These are phyloP conservation scores for Trissonchulus sp. DNA, from an alignment of 2,888 invertebrate species.

Conservation along the genomic window DNA sequence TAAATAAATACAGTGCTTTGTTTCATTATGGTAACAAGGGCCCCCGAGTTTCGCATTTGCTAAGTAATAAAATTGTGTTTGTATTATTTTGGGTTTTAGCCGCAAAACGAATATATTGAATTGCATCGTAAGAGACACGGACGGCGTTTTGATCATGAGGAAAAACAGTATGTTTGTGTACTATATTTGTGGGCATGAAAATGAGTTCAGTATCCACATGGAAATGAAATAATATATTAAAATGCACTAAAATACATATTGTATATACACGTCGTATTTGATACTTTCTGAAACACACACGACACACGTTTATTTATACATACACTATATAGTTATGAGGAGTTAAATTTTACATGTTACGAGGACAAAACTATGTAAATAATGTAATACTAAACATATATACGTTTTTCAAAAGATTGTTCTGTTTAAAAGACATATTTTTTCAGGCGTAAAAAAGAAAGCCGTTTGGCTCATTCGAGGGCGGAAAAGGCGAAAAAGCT, in stretches of 20 bases:
- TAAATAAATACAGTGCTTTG: too few species aligned
- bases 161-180: slow-evolving; percentile 63
- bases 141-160: slow-evolving; percentile 92
- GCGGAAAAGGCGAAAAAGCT: slow-evolving; percentile 84
- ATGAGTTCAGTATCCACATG: background rate
- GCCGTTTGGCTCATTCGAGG: slow-evolving; percentile 82
- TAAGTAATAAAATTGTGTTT: too few species aligned
- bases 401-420: background rate
- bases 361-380: too few species aligned
- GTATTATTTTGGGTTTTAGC: slow-evolving; percentile 58
- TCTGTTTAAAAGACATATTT: slow-evolving; percentile 1
- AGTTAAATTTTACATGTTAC: too few species aligned
- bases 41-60: too few species aligned
- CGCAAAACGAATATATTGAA: slow-evolving; percentile 99
- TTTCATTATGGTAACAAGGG: too few species aligned
- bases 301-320: too few species aligned
- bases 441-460: slow-evolving; percentile 74
- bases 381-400: too few species aligned
- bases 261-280: too few species aligned
- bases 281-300: too few species aligned
- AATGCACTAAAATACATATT: too few species aligned
- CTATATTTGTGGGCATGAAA: background rate
- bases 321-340: too few species aligned
- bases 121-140: slow-evolving; percentile 93
- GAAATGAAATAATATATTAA: background rate